Conservation (phyloP, 2,797 vertebrate species). For the Choloepus didactylus region DNA sequence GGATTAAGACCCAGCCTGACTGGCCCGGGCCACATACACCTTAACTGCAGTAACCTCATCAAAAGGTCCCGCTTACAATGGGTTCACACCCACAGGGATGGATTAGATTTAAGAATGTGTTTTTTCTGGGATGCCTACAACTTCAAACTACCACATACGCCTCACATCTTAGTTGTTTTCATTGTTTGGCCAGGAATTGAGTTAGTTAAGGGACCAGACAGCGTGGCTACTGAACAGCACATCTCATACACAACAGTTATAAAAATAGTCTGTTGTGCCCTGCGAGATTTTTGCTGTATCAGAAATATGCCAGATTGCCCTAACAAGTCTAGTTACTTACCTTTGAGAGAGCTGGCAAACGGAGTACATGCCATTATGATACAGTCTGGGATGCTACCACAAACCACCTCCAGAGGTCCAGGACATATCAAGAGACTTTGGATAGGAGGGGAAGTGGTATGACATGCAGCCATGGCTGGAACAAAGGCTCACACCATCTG, state of each 20-base stretch:
- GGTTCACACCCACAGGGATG: no score
- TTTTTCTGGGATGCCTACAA: no score
- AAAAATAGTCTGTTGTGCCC: not conserved
- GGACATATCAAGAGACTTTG: not conserved
- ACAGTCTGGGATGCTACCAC: not conserved
- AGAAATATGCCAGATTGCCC: not conserved
- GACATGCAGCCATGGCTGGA: not conserved
- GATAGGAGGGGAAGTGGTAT: rapidly evolving
- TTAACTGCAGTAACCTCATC: no score
- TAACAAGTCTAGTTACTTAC: not conserved
- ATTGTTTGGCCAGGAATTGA: slow-evolving; percentile 22
- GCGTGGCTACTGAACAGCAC: not conserved
- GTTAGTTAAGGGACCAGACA: not conserved
- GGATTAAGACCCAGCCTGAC: no score
- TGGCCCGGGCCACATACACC: no score
- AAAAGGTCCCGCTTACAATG: no score
- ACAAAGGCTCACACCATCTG: not conserved
- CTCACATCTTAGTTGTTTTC: not conserved
- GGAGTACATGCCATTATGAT: not conserved
- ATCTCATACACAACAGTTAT: not conserved
- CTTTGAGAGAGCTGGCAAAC: not conserved
- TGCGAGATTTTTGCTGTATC: not conserved
- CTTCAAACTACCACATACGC: no score
- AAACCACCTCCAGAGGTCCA: not conserved
- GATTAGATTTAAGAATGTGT: no score